A percentile compares a stretch with the other conserved stretches of the same genome.
Conservation (phyloP, 2,113 vertebrate species). For the Emberiza fucata region DNA sequence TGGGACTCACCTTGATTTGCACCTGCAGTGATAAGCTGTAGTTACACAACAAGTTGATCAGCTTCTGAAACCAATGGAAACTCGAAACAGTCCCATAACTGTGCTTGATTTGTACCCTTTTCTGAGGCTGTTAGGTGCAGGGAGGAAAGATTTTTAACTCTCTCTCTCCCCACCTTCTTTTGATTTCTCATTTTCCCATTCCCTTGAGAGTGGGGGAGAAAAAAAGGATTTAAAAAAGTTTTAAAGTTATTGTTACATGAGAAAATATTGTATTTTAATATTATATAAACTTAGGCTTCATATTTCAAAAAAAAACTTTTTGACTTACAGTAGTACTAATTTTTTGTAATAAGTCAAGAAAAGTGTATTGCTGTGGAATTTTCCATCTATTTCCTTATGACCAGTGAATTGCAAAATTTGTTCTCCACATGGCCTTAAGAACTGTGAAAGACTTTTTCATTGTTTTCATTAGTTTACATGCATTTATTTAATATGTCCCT, state of each 20-base stretch:
- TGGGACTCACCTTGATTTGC: neutral
- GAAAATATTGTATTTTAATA: neutral
- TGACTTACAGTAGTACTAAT: neutral
- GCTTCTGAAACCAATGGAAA: neutral
- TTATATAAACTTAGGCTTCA: fast-evolving
- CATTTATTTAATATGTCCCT: neutral
- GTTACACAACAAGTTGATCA: neutral
- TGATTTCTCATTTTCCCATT: neutral
- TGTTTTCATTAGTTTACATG: neutral
- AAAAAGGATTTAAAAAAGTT: neutral
- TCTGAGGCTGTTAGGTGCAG: neutral
- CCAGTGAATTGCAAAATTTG: neutral
- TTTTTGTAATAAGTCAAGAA: neutral
- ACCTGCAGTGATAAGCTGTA: neutral
- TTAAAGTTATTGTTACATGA: neutral
- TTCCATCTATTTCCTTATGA: neutral
- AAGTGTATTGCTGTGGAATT: neutral
- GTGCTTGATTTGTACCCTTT: neutral
- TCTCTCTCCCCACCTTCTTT: neutral
- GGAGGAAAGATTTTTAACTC: neutral
- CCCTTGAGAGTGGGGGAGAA: fast-evolving
- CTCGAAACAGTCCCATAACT: neutral
- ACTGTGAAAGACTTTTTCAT: neutral
- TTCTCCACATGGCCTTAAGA: neutral
- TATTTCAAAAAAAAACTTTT: neutral